Base-by-base conservation (phyloP, 2,888 invertebrate genomes). In the Drosophila neonasuta region DNA sequence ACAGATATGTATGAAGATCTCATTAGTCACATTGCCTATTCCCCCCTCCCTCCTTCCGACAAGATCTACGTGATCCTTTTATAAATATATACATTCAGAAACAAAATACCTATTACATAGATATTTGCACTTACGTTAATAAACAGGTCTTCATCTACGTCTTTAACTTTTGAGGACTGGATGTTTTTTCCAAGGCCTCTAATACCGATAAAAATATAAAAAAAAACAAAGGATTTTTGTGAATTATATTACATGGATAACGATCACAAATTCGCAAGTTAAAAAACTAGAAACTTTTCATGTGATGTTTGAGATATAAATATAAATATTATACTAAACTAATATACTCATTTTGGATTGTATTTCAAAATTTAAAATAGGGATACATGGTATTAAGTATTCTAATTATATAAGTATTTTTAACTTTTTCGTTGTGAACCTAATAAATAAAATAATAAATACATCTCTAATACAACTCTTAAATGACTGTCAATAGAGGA, bases 231-330 rank as follows among this genome's bases (percentile, higher is more conserved):
- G 49, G 51, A 51, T 62, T 59, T 65, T 65, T 63, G 62, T 52
- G 56, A 71, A 68, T 58, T 57, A 56, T 42, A 68, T 60, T 71
- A 61, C 61, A 65, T 67, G 61, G 42, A 56, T 51, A 39, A 20
- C 54, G 41, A 59, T 45, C 39, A 60, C 51, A 65, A 72, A 69
- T 79, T 63, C 48, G 42, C 62, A 72, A 68, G 59, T 62, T 68
- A 73, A 54, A 68, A 69, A 68, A 67, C 68, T 60, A 68, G 70
- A 74, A 84, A 86, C 74, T 84, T 82, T 83, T 80, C 80, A 88
- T 88, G 88, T 88, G 88, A 88, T 88, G 86, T 88, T 88, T 83
- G 84, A 83, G 64, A 71, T 45, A 67, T 62, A 48, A 54, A 59
- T 54, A 10, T 32, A 62, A 49, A 55, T 49, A 55, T 29, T 75